Base-by-base conservation (phyloP, 2,888 invertebrate species). In the Adelphocoris suturalis region DNA sequence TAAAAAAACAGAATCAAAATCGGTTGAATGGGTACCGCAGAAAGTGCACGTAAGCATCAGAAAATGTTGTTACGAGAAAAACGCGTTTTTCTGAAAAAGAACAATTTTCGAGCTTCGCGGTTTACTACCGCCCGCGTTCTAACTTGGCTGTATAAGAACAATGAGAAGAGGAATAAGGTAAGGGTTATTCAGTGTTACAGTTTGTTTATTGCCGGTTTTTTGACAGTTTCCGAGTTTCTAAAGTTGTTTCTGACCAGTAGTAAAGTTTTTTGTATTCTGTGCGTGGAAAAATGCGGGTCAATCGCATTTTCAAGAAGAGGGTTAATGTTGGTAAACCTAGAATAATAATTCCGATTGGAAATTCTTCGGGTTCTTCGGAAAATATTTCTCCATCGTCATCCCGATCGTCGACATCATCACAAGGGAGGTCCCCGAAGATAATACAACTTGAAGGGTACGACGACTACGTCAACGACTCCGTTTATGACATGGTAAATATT, bases 391-490 rank as follows among this genome's bases (percentile, higher is more conserved):
- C 52, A 11, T 52, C 52, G 3, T 52, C 52, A 52, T 52, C 52
- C 12, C 52, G 52, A 52, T 52, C 52, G 52, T 11, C 52, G 5
- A 52, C 52, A 52, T 52, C 52, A 7, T 52, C 52, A 52, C 52
- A 52, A 52, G 52, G 52, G 52, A 52, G 61, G 61, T 61, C 61
- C 61, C 61, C 61, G 61, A 19, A 61, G 61, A 9, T 61, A 16
- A 61, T n/a, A 16, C 57, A 9, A 13, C 16, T 19, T 61, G 61
- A 52, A 52, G 52, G 52, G 52, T 52, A 3, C 3, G 52, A 52
- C 52, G 12, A 52, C 3, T 52, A 52, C 3, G 52, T 52, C 52
- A 52, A 52, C 52, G 52, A 3, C 52, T 52, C 12, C 52, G 52
- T 52, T 3, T 61, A n/a, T 9, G 61, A 61, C 2, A 61, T 61